Evolutionary conservation across 2,113 vertebrate genomes (phyloP).

Genomic region (Pleuronectes platessa): DNA sequence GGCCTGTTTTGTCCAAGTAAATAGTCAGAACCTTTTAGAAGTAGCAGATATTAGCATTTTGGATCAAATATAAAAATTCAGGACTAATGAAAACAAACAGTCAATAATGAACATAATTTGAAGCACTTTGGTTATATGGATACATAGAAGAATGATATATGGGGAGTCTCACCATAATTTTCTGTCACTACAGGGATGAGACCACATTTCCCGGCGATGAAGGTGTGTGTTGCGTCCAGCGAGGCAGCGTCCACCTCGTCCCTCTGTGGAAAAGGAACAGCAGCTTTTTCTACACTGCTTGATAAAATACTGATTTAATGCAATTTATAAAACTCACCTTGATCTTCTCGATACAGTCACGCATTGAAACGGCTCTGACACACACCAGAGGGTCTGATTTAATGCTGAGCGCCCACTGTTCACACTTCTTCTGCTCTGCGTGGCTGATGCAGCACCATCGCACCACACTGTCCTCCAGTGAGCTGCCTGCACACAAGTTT

Average conservation of each 20-base stretch:
- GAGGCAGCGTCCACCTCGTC: slow-evolving; percentile 90
- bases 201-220: slow-evolving; percentile 88
- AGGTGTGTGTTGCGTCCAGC: slow-evolving; percentile 88
- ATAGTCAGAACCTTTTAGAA: no score
- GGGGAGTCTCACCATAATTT: slow-evolving; percentile 85
- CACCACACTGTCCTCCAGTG: slow-evolving; percentile 89
- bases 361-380: slow-evolving; percentile 84
- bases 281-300: not conserved
- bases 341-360: slow-evolving; percentile 89
- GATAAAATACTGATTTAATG: not conserved
- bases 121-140: no score
- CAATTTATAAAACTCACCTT: slow-evolving; percentile 78
- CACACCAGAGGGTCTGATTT: slow-evolving; percentile 89
- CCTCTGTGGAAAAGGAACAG: slow-evolving; percentile 75
- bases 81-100: no score
- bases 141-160: not conserved
- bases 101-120: no score
- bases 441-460: slow-evolving; percentile 93
- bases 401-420: slow-evolving; percentile 90
- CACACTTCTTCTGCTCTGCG: slow-evolving; percentile 89
- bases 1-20: no score
- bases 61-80: no score
- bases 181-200: slow-evolving; percentile 89
- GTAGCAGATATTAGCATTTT: no score
- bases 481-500: slow-evolving; percentile 82